These are phyloP conservation scores for Cancer borealis DNA, from an alignment of 2,888 invertebrate species.

Conservation along the genomic window DNA sequence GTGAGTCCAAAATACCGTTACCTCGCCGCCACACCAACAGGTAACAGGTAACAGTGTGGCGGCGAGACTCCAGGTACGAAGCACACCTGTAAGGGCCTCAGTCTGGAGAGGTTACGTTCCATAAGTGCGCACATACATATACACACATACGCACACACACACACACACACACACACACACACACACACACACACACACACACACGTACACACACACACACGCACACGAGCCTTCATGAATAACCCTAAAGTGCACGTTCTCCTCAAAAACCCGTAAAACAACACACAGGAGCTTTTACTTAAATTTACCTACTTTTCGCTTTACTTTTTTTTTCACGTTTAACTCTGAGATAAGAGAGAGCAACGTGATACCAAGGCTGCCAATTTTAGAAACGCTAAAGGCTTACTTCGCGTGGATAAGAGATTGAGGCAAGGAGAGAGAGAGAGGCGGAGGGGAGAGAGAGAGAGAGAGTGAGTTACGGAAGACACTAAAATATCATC, in stretches of 20 bases:
- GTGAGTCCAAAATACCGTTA: too few relatives aligned
- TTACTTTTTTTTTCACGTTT: not conserved
- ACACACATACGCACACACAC: not conserved
- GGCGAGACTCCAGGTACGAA: too few relatives aligned
- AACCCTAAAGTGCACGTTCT: not conserved
- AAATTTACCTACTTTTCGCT: not conserved
- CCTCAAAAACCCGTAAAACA: not conserved
- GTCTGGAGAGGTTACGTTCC: too few relatives aligned
- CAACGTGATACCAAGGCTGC: not conserved
- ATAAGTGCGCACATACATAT: too few relatives aligned
- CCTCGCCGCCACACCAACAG: too few relatives aligned
- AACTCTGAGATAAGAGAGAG: not conserved
- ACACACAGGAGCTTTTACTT: not conserved
- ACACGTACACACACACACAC: constrained; percentile 7
- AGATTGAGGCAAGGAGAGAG: not conserved
- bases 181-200: not conserved
- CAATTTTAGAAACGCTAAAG: not conserved
- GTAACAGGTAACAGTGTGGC: too few relatives aligned
- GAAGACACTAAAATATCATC: not conserved
- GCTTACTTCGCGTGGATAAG: not conserved
- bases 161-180: not conserved
- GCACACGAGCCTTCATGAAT: not conserved
- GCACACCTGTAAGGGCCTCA: too few relatives aligned
- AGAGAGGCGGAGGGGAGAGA: not conserved
- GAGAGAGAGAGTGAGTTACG: not conserved